A percentile compares a stretch with the other conserved stretches of the same genome.
Conservation (phyloP, 2,888 invertebrate species). For the Tiliacea aurago region DNA sequence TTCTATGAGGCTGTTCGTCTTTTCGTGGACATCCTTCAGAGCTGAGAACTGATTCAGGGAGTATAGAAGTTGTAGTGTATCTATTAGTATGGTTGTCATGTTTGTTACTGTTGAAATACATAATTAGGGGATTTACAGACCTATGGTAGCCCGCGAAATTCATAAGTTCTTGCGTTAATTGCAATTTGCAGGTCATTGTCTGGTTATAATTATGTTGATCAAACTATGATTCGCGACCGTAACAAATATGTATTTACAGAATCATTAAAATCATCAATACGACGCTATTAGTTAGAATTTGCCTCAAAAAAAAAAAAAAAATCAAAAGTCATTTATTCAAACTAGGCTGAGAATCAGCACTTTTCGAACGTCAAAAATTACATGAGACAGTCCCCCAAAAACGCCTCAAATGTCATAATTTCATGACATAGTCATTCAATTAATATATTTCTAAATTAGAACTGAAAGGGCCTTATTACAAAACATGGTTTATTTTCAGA, state of each 20-base stretch:
- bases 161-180: neutral
- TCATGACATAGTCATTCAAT: too few relatives aligned
- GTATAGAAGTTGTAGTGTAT: neutral
- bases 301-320: too few relatives aligned
- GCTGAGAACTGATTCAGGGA: conserved; percentile 89
- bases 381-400: too few relatives aligned
- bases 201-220: neutral
- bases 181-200: neutral
- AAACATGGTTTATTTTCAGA: too few relatives aligned
- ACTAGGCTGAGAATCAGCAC: too few relatives aligned
- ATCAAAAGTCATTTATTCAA: too few relatives aligned
- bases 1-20: conserved; percentile 90
- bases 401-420: too few relatives aligned
- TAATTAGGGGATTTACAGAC: neutral
- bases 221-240: neutral
- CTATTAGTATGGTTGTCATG: neutral
- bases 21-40: conserved; percentile 91
- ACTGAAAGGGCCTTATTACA: too few relatives aligned
- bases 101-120: neutral
- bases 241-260: neutral
- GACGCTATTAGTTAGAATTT: neutral
- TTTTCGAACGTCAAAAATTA: too few relatives aligned
- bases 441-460: too few relatives aligned
- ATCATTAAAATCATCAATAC: neutral
- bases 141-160: neutral